phyloP scores from a whole-genome alignment of 1,140 invertebrate species.

The Acromyrmex echinatior region DNA sequence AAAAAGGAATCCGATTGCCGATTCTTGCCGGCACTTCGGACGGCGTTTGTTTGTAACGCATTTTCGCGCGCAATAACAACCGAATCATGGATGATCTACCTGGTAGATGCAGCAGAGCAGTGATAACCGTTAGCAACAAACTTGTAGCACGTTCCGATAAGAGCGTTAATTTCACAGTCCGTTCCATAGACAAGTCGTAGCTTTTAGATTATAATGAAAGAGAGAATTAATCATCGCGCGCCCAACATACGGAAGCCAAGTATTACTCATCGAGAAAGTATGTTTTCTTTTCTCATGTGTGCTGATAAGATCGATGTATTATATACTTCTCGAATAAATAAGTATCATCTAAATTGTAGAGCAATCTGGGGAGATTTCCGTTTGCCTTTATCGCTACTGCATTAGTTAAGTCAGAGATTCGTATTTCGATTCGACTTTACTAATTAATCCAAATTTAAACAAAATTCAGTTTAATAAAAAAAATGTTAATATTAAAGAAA shows the following conservation, averaged over 20 bases:
- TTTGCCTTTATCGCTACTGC: conserved; percentile 14
- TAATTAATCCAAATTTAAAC: conserved; percentile 26
- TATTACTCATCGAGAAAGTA: conserved; percentile 77
- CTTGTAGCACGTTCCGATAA: conserved; percentile 42
- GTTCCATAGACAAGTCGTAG: conserved; percentile 70
- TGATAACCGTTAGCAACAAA: conserved; percentile 41
- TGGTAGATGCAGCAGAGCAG: conserved; percentile 55
- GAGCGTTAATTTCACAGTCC: conserved; percentile 65
- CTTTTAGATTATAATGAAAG: conserved; percentile 64
- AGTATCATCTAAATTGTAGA: conserved; percentile 63
- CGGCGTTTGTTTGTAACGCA: conserved; percentile 31
- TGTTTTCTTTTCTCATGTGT: conserved; percentile 76
- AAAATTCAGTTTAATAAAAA: conserved; percentile 6
- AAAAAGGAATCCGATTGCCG: conserved; percentile 1
- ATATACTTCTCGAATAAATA: conserved; percentile 78
- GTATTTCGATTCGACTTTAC: conserved; percentile 10
- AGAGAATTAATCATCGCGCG: conserved; percentile 28
- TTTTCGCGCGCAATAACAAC: conserved; percentile 11
- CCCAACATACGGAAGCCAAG: conserved; percentile 66
- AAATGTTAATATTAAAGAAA: background rate
- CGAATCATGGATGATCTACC: conserved; percentile 36
- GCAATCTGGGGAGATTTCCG: conserved; percentile 38
- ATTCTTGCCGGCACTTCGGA: background rate
- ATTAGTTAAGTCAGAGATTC: background rate
- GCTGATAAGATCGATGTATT: conserved; percentile 79